phyloP scores from a whole-genome alignment of 2,888 invertebrate species.

The Ferdinandea cuprea region DNA sequence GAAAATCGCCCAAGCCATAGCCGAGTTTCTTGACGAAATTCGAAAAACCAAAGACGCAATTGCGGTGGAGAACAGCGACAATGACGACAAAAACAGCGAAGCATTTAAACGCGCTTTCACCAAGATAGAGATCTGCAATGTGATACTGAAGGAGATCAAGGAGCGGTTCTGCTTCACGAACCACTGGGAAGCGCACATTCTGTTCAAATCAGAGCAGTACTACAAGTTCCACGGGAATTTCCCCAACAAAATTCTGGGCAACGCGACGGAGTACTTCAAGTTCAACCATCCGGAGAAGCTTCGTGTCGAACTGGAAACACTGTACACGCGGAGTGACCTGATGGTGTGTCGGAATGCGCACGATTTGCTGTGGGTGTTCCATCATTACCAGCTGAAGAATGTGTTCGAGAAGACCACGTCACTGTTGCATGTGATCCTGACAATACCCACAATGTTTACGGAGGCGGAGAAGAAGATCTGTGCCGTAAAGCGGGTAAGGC shows the following conservation, averaged over 20 bases:
- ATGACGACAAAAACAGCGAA: constrained; percentile 62
- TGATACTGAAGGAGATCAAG: constrained; percentile 61
- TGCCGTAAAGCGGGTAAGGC: constrained; percentile 45
- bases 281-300: constrained; percentile 59
- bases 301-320: constrained; percentile 35
- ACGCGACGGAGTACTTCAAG: constrained; percentile 62
- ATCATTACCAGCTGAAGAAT: constrained; percentile 48
- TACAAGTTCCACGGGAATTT: constrained; percentile 67
- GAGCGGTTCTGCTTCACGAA: constrained; percentile 64
- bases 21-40: constrained; percentile 61
- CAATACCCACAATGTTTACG: constrained; percentile 62
- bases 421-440: constrained; percentile 51
- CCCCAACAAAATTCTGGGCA: constrained; percentile 47
- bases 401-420: constrained; percentile 63
- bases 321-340: constrained; percentile 57
- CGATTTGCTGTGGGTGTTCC: constrained; percentile 51
- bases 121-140: constrained; percentile 63
- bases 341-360: constrained; percentile 64
- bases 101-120: constrained; percentile 47
- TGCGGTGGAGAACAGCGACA: constrained; percentile 69
- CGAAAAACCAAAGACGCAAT: constrained; percentile 66
- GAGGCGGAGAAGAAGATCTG: constrained; percentile 51
- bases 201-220: constrained; percentile 64
- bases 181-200: constrained; percentile 68
- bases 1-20: constrained; percentile 56